Evolutionary conservation across 1,140 invertebrate species (phyloP), one percentile per base, ranked within the genome.

Genomic region (Leptopilina boulardi): DNA sequence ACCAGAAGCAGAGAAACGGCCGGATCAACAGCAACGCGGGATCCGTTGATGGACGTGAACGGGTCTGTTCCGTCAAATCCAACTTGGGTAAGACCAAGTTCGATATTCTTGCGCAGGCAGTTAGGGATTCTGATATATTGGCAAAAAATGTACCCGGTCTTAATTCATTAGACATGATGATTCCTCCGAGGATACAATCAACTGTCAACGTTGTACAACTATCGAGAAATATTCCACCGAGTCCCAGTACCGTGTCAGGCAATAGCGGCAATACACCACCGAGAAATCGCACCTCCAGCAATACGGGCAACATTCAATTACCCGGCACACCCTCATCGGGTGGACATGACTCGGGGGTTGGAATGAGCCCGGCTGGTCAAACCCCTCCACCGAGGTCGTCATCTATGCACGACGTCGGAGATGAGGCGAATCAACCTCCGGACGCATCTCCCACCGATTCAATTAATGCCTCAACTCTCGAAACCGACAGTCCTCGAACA

Each of bases 151-250:
- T 89, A 0, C 85, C 83, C 1, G 83, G 84, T 0, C 85, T 85
- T 80, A 82, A 83, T 18, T 86, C 85, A 10, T 84, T 93, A 73
- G 91, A 93, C 56, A 92, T 93, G 89, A 92, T 94, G 78, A 86
- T 91, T 18, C 92, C 93, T 3, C 87, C 88, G 3, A 84, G 90
- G 23, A 87, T 92, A 8, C 88, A 92, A 70, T 89, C 91, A 0
- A 93, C 93, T 0, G 92, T 94, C 3, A 93, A 94, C 80, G 92
- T 94, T 0, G 93, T 94, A 1, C 93, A 94, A 77, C 83, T 94
- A 11, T 91, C 92, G 0, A 86, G 90, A 38, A 91, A 88, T 71
- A 87, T 91, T 75, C 86, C 87, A 10, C 89, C 90, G 38, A 91
- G 88, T 74, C 87, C 90, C 3, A 90, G 85, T 56, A 87, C 88